Percentiles rank a stretch among this genome's conserved stretches.
These are phyloP conservation scores for Saccostrea glomerata DNA, from an alignment of 1,140 invertebrate species.

Conservation along the genomic window DNA sequence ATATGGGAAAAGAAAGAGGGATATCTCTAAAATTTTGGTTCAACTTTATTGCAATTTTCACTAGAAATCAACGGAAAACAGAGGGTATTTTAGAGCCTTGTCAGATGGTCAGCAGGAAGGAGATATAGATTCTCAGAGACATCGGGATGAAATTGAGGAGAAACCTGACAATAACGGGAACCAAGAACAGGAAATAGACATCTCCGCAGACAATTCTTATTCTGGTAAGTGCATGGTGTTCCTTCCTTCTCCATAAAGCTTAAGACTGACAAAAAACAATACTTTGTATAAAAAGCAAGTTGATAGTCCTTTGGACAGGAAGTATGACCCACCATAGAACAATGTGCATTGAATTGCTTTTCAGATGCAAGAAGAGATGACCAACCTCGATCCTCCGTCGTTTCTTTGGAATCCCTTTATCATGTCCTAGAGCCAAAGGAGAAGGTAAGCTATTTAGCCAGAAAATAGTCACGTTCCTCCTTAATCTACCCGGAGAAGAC, in stretches of 20 bases:
- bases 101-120: not conserved
- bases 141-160: not conserved
- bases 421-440: not conserved
- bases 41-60: too few relatives aligned
- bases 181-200: not conserved
- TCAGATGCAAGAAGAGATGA: not conserved
- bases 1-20: too few relatives aligned
- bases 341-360: not conserved
- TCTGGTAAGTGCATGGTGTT: not conserved
- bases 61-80: too few relatives aligned
- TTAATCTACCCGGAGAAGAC: too few relatives aligned
- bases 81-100: not conserved
- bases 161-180: not conserved
- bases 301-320: not conserved
- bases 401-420: conserved; percentile 34
- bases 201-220: not conserved
- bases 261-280: too few relatives aligned
- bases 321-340: not conserved
- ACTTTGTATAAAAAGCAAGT: not conserved
- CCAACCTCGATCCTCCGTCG: not conserved
- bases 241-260: not conserved
- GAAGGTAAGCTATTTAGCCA: conserved; percentile 36
- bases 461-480: too few relatives aligned
- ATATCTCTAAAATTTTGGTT: too few relatives aligned
- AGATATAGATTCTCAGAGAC: not conserved